Evolutionary conservation across 2,888 invertebrate species (phyloP).

Genomic region (Cinara cedri): DNA sequence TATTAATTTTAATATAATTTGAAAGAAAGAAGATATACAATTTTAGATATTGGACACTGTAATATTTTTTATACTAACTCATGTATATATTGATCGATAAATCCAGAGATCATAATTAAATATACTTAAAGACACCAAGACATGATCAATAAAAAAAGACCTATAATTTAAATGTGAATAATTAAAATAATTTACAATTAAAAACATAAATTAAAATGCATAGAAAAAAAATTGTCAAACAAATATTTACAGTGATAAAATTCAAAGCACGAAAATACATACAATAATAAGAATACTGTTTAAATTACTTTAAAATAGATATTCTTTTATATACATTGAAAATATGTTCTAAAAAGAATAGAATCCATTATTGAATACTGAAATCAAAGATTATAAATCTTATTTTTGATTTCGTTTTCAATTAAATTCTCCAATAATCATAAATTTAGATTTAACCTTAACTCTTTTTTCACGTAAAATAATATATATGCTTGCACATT

Average conservation of each 20-base stretch:
- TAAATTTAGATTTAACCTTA: background rate
- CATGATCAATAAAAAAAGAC: background rate
- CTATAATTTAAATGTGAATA: slow-evolving; percentile 16
- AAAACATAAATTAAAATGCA: slow-evolving; percentile 4
- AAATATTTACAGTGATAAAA: slow-evolving; percentile 18
- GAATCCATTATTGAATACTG: background rate
- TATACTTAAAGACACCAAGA: slow-evolving; percentile 29
- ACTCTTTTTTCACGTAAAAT: slow-evolving; percentile 76
- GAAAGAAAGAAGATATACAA: background rate
- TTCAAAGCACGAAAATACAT: slow-evolving; percentile 39
- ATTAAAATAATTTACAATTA: slow-evolving; percentile 16
- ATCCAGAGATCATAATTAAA: slow-evolving; percentile 42
- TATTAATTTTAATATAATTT: background rate
- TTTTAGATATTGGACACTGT: background rate
- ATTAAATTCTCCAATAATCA: background rate
- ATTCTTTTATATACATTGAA: slow-evolving; percentile 10
- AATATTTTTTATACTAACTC: slow-evolving; percentile 8
- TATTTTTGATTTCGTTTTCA: background rate
- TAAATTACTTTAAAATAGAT: slow-evolving; percentile 31
- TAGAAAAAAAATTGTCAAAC: slow-evolving; percentile 7
- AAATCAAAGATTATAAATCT: background rate
- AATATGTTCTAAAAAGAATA: slow-evolving; percentile 11
- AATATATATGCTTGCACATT: slow-evolving; percentile 84
- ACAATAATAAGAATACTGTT: slow-evolving; percentile 45
- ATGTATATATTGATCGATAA: slow-evolving; percentile 38